phyloP scores from a whole-genome alignment of 35 echinoderm and acorn worm species.

The Stichopus chloronotus region DNA sequence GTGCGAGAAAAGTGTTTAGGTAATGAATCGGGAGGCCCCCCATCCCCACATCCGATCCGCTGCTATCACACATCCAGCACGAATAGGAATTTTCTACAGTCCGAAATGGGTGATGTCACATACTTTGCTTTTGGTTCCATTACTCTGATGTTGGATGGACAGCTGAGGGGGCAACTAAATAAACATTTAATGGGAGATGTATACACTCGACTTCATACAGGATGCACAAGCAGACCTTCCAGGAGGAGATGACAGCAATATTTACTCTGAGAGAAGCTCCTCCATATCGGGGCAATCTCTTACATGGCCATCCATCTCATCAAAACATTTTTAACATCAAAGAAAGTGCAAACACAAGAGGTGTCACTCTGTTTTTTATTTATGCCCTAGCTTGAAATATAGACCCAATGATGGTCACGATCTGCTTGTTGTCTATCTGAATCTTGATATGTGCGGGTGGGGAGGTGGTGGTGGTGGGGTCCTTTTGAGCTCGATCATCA shows the following conservation, averaged over 20 bases:
- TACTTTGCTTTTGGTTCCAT: neutral
- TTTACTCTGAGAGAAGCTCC: neutral
- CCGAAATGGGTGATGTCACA: neutral
- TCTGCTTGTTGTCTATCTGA: neutral
- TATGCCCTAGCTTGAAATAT: no score
- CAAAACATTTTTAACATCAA: conserved; percentile 1
- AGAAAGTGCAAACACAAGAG: neutral
- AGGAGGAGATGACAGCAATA: neutral
- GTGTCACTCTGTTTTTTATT: neutral
- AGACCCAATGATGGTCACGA: neutral
- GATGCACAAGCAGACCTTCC: neutral
- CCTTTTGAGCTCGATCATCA: no score
- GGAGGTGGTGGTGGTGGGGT: no score
- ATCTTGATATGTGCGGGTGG: neutral
- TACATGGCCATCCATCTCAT: conserved; percentile 7
- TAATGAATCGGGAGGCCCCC: conserved; percentile 24
- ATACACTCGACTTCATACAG: neutral
- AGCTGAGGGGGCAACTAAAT: conserved; percentile 11
- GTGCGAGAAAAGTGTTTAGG: conserved; percentile 41
- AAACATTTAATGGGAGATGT: conserved; percentile 32
- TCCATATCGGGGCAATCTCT: neutral
- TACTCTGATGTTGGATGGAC: neutral
- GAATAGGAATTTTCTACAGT: conserved; percentile 22
- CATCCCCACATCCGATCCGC: neutral
- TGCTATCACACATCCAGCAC: neutral